Conservation (phyloP, 2,797 vertebrate species). For the Threskiornis aethiopicus region DNA sequence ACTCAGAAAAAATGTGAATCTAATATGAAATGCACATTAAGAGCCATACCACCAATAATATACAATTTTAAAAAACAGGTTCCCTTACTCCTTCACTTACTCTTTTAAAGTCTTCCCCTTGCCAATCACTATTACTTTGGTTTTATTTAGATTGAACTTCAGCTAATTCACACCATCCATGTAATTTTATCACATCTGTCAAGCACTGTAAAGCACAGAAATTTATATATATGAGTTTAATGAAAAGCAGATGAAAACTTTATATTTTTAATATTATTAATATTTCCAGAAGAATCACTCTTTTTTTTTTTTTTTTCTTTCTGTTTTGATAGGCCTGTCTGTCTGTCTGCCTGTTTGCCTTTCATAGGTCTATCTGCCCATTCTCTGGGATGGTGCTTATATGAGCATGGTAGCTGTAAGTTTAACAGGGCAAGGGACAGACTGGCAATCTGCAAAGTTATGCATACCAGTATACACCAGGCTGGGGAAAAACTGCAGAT, state of each 20-base stretch:
- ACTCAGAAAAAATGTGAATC: background rate
- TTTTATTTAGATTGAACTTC: background rate
- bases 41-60: background rate
- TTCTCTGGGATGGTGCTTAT: background rate
- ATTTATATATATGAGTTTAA: background rate
- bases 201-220: background rate
- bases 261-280: background rate
- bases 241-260: background rate
- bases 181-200: background rate
- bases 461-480: fast-evolving
- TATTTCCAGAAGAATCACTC: background rate
- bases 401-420: fast-evolving
- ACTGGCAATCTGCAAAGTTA: background rate
- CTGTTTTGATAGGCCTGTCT: background rate
- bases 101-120: background rate
- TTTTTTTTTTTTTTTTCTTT: background rate
- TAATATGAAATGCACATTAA: background rate
- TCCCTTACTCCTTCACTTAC: background rate
- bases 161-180: background rate
- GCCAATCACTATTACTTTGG: background rate
- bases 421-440: background rate
- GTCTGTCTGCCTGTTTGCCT: background rate
- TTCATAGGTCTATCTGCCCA: background rate
- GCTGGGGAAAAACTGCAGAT: background rate
- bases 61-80: background rate